phyloP scores from a whole-genome alignment of 2,797 vertebrate species.

The Pteronotus mesoamericanus region DNA sequence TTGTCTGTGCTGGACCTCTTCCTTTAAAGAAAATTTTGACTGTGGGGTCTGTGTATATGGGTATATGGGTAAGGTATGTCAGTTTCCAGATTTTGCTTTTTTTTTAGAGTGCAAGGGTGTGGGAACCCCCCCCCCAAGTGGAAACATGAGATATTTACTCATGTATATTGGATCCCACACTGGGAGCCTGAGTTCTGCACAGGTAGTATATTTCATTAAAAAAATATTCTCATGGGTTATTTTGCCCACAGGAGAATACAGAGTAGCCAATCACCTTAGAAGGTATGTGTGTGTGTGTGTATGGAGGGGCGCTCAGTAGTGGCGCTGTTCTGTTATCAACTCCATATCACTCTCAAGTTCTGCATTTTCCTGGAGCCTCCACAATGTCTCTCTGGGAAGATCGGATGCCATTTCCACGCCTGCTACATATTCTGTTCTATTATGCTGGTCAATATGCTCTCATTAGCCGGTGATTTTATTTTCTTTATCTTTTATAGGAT shows the following conservation, averaged over 20 bases:
- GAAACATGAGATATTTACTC: background rate
- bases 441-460: background rate
- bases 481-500: background rate
- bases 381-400: background rate
- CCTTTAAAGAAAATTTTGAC: background rate
- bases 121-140: background rate
- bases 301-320: background rate
- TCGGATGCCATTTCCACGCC: background rate
- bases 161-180: background rate
- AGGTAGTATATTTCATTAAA: background rate
- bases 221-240: background rate
- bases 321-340: background rate
- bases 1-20: background rate
- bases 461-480: background rate
- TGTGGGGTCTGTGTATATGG: background rate
- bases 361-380: background rate
- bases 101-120: background rate
- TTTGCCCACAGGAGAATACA: background rate
- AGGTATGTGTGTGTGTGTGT: background rate
- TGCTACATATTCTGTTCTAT: background rate
- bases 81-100: background rate
- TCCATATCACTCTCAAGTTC: background rate
- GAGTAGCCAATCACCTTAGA: background rate
- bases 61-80: background rate
- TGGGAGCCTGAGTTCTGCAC: background rate